phyloP scores from a whole-genome alignment of 2,888 invertebrate genomes.

The Noctua comes region DNA sequence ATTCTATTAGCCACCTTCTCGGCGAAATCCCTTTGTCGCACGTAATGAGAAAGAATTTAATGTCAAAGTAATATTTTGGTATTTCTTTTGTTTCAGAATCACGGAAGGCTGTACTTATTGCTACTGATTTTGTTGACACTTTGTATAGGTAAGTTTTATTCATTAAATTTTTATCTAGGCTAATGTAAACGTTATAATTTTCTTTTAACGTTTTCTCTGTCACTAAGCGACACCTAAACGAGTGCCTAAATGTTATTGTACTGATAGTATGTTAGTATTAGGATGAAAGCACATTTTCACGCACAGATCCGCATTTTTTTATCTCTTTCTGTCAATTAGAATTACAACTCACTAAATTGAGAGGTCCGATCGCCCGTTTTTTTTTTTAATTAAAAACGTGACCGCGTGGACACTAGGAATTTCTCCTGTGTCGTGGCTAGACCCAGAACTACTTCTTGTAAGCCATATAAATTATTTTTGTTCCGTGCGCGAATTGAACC shows the following conservation, averaged over 20 bases:
- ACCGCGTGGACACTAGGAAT: neutral
- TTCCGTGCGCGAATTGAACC: neutral
- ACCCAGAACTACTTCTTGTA: neutral
- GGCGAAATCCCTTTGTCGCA: neutral
- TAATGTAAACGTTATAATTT: neutral
- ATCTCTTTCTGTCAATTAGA: too few relatives aligned
- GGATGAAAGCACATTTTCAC: too few relatives aligned
- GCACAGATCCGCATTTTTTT: too few relatives aligned
- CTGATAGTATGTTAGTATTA: too few relatives aligned
- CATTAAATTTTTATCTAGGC: neutral
- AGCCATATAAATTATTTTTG: too few relatives aligned
- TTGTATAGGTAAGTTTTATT: constrained; percentile 35
- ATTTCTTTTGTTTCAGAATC: constrained; percentile 51
- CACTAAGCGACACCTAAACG: too few relatives aligned
- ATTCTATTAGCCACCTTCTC: neutral
- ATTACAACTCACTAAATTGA: too few relatives aligned
- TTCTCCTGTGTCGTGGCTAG: neutral
- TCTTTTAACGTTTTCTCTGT: neutral
- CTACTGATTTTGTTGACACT: constrained; percentile 2
- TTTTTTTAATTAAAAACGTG: too few relatives aligned
- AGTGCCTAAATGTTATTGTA: too few relatives aligned
- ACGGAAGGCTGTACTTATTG: neutral
- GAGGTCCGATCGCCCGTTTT: too few relatives aligned
- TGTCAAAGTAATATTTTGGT: neutral
- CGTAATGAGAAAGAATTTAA: neutral